A percentile compares a stretch with the other conserved stretches of the same genome.
Evolutionary conservation across 2,797 vertebrate genomes (phyloP).

Genomic region (Anguilla obscura): DNA sequence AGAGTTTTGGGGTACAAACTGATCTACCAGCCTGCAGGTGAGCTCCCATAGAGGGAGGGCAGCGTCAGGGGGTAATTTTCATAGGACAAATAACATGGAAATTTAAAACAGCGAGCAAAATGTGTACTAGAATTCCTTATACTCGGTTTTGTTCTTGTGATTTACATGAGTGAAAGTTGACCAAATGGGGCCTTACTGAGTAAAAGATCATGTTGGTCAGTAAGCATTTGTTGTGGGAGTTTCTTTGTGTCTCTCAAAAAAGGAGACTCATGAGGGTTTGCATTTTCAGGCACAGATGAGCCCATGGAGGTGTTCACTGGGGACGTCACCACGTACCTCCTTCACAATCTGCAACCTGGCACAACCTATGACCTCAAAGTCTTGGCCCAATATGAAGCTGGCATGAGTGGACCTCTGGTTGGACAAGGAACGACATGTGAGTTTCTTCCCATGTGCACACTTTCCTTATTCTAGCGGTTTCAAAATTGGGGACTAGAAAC

Average conservation of each 20-base stretch:
- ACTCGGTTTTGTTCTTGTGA: not conserved
- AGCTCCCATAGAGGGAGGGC: conserved; percentile 30
- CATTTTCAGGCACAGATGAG: conserved; percentile 76
- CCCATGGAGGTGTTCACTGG: conserved; percentile 86
- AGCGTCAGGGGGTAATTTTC: not conserved
- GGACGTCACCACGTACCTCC: conserved; percentile 85
- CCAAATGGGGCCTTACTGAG: not conserved
- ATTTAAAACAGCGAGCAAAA: not conserved
- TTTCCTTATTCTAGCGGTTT: not conserved
- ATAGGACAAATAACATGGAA: not conserved
- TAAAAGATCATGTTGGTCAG: not conserved
- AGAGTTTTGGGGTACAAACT: conserved; percentile 94
- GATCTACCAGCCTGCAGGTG: conserved; percentile 89
- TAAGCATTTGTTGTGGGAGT: not conserved
- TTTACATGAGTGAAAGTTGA: not conserved
- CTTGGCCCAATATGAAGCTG: conserved; percentile 88
- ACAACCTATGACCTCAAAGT: conserved; percentile 92
- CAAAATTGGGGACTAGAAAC: not conserved
- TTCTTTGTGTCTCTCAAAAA: too few species aligned
- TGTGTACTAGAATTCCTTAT: too few species aligned
- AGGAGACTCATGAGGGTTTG: conserved; percentile 4
- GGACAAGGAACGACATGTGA: conserved; percentile 93
- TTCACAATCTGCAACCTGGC: conserved; percentile 90
- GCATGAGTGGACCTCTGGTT: conserved; percentile 81
- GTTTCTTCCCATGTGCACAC: conserved; percentile 50